phyloP scores from a whole-genome alignment of 2,888 invertebrate genomes.

The Stenolophus ochropezus region DNA sequence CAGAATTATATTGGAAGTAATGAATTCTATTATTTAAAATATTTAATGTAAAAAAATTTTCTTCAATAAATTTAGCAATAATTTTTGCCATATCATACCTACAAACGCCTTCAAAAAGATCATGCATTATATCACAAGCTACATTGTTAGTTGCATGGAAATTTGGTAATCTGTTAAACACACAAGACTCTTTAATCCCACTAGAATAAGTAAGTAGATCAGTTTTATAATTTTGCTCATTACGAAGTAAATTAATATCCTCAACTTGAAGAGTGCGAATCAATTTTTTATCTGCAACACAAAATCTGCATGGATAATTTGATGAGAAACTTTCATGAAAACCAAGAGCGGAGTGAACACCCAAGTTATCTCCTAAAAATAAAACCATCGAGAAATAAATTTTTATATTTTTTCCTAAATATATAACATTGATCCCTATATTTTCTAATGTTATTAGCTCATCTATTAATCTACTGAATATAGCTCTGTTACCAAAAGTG shows the following conservation, averaged over 20 bases:
- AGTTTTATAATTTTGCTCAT: background rate
- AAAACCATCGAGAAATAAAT: too few species aligned
- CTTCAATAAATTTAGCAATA: background rate
- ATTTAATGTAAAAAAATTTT: background rate
- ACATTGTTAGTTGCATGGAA: background rate
- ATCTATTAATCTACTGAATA: too few species aligned
- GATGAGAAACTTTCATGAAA: constrained; percentile 62
- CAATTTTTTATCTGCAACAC: constrained; percentile 19
- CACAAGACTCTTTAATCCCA: background rate
- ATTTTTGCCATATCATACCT: background rate
- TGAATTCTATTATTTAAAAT: constrained; percentile 58
- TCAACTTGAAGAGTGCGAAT: background rate
- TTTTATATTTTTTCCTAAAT: too few species aligned
- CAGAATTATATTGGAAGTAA: constrained; percentile 30
- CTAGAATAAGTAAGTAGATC: background rate
- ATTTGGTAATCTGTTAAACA: background rate
- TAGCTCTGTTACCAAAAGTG: too few species aligned
- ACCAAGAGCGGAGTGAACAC: constrained; percentile 61
- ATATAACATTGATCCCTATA: too few species aligned
- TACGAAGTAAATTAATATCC: background rate
- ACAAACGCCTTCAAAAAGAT: background rate
- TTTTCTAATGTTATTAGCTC: too few species aligned
- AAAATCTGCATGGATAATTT: constrained; percentile 62
- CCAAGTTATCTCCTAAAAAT: constrained; percentile 64
- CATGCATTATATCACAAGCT: background rate